Evolutionary conservation across 2,797 vertebrate species (phyloP), one percentile per base, ranked within the genome.

Genomic region (Cottoperca gobio): DNA sequence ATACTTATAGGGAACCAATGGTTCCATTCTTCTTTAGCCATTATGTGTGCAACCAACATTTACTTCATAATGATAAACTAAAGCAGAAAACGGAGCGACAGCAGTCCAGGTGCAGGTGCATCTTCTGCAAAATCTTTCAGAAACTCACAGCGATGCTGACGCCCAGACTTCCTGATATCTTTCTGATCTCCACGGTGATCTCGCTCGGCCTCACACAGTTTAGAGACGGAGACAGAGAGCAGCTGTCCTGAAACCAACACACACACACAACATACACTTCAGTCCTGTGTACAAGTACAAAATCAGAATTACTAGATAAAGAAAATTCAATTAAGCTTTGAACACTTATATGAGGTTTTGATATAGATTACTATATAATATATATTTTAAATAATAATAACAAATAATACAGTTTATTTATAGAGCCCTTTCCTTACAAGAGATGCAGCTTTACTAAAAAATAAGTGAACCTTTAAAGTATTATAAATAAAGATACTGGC

Each of bases 121-220:
- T n/a, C n/a, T n/a, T n/a, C 26, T 26, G 26, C 3, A 26, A 26
- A 26, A 31, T n/a, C n/a, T 46, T 37, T 42, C 10, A 9, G 17
- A 5, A 42, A 83, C 97, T 97, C 93, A 96, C 96, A 73, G 95
- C 94, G 78, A 97, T 95, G 1, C 95, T 96, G 91, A 97, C 95
- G 66, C 96, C 97, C 79, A 97, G 92, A 63, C 93, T 95, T 42
- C 95, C 96, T 0, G 95, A 94, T 60, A 95, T 93, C 92, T 97
- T 97, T 79, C 90, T 80, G 67, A 97, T 93, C 73, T 95, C 92
- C 88, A 97, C 94, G 0, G 62, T 92, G 92, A 86, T 91, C 92
- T 92, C 94, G 84, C 85, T 89, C 2, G 86, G 58, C 48, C 70
- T 92, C 58, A 37, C 76, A 79, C 91, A 90, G 83, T 84, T 89